phyloP scores from a whole-genome alignment of 2,888 invertebrate genomes.

The Blastobasis adustella region DNA sequence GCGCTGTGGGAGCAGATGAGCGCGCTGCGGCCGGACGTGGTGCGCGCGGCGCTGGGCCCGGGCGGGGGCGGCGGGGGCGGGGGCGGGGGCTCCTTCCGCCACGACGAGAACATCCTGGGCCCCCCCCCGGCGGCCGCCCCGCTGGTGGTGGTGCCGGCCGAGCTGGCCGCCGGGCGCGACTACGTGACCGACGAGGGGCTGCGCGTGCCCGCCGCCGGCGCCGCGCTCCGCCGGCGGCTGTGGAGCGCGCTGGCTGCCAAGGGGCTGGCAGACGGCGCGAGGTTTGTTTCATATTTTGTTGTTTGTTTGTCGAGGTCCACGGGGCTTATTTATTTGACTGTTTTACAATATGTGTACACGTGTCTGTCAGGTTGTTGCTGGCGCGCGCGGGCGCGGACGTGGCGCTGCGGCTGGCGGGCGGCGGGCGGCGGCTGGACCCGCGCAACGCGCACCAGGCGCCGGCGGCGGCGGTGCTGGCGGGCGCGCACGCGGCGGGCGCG shows the following conservation, averaged over 20 bases:
- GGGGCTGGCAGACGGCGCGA: conserved; percentile 75
- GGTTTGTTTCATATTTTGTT: background rate
- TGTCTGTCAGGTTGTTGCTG: conserved; percentile 74
- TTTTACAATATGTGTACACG: background rate
- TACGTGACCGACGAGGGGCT: conserved; percentile 89
- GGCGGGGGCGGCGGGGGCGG: conserved; percentile 11
- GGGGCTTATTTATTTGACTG: too few relatives aligned
- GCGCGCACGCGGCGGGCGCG: conserved; percentile 75
- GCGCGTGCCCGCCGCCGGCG: conserved; percentile 83
- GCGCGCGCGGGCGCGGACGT: conserved; percentile 91
- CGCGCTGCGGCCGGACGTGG: conserved; percentile 47
- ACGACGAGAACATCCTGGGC: conserved; percentile 88
- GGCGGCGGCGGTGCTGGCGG: conserved; percentile 83
- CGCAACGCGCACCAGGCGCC: conserved; percentile 93
- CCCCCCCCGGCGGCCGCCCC: conserved; percentile 17
- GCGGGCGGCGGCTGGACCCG: conserved; percentile 87
- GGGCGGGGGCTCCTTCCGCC: conserved; percentile 75
- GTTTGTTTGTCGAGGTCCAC: too few relatives aligned
- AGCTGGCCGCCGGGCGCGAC: conserved; percentile 69
- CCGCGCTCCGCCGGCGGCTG: conserved; percentile 78
- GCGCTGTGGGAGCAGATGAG: conserved; percentile 59
- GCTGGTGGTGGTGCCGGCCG: conserved; percentile 82
- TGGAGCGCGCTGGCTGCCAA: conserved; percentile 78
- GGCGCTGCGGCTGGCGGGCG: conserved; percentile 83
- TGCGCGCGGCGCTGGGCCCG: conserved; percentile 35